Percentiles rank a stretch among this genome's conserved stretches.
phyloP scores from a whole-genome alignment of 2,113 vertebrate genomes.

The Apus apus region DNA sequence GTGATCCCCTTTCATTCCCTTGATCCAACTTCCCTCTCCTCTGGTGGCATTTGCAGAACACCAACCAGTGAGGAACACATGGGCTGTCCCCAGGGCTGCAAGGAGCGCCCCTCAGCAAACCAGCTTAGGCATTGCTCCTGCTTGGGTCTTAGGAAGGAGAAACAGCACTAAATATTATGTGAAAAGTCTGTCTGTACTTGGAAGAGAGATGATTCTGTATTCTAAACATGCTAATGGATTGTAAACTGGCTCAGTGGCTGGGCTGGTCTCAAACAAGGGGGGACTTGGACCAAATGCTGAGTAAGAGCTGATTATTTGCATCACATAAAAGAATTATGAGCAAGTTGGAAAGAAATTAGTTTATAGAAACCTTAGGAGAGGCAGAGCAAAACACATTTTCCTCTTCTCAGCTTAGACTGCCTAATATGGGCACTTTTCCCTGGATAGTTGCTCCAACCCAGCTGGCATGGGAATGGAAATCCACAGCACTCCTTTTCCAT shows the following conservation, averaged over 20 bases:
- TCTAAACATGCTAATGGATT: not conserved
- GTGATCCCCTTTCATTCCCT: not conserved
- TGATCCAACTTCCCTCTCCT: not conserved
- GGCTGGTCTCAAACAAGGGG: not conserved
- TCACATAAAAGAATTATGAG: not conserved
- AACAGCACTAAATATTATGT: not conserved
- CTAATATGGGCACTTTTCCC: not conserved
- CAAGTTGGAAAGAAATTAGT: not conserved
- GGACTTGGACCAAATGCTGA: not conserved
- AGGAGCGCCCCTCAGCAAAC: not conserved
- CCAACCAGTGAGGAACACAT: rapidly evolving
- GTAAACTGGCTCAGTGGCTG: not conserved
- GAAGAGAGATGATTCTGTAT: not conserved
- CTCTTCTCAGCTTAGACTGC: not conserved
- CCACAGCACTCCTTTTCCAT: not conserved
- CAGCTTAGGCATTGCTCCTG: not conserved
- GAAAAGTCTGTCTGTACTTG: not conserved
- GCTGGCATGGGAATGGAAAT: not conserved
- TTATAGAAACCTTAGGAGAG: not conserved
- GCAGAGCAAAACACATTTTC: not conserved
- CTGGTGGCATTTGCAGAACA: not conserved
- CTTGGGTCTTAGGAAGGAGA: not conserved
- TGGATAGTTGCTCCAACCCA: not conserved
- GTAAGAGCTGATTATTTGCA: not conserved
- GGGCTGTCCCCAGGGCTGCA: not conserved